These are phyloP conservation scores for Akabosia matsudoensis DNA, from an alignment of 1,140 invertebrate species.

Conservation along the genomic window DNA sequence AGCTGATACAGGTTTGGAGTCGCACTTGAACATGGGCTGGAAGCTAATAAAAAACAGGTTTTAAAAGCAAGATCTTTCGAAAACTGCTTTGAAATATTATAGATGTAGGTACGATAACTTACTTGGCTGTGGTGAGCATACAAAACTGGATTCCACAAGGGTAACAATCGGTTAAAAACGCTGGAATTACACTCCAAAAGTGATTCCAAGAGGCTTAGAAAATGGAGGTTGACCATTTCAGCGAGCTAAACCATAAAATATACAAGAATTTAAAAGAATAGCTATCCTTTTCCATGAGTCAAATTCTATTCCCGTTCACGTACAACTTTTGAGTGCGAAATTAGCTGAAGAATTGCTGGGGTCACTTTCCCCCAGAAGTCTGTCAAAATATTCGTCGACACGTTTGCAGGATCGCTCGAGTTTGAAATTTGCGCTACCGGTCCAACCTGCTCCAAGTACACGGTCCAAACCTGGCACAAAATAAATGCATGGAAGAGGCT, in stretches of 20 bases:
- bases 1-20: conserved; percentile 82
- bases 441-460: conserved; percentile 91
- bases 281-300: too few relatives aligned
- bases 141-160: conserved; percentile 85
- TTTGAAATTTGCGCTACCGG: conserved; percentile 59
- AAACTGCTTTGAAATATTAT: background rate
- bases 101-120: conserved; percentile 34
- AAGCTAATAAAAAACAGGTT: conserved; percentile 60
- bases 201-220: conserved; percentile 90
- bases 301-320: conserved; percentile 49
- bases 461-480: conserved; percentile 87
- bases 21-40: conserved; percentile 84
- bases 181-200: conserved; percentile 92
- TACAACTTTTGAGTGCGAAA: conserved; percentile 89
- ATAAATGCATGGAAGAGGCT: conserved; percentile 78
- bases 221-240: conserved; percentile 96
- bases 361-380: conserved; percentile 99
- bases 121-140: conserved; percentile 82
- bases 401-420: conserved; percentile 63
- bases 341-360: conserved; percentile 86
- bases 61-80: background rate
- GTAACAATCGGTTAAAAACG: conserved; percentile 78
- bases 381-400: conserved; percentile 78
- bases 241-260: conserved; percentile 70
- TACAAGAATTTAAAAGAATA: conserved; percentile 28